Evolutionary conservation across 2,888 invertebrate genomes (phyloP), one percentile per base, ranked within the genome.

Genomic region (Drosophila dives): DNA sequence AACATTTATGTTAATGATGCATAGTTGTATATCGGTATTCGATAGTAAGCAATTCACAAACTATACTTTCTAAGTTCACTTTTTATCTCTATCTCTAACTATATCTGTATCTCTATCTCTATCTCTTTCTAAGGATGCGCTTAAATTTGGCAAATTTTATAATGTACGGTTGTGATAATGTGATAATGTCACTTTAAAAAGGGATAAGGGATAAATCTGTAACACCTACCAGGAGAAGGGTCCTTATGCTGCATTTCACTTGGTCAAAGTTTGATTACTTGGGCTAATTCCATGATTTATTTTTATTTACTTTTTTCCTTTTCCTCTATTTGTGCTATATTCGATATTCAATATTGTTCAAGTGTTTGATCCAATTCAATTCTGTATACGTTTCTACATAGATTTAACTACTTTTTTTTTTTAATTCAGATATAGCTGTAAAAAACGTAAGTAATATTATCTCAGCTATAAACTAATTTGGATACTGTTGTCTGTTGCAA

Each of bases 131-230:
- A 70, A 66, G 71, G 72, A 75, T 83, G 85, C 74, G 65, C 80
- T 80, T 77, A 86, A 89, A 89, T 86, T 86, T 86, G 85, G 90
- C 85, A 86, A 89, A 66, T 89, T 84, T 79, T 81, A 81, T 84
- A 64, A 70, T 73, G 45, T 79, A 73, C 58, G 68, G 64, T 69
- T 72, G 36, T 72, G 49, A n/a, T n/a, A n/a, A 12, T 12, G 54
- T 53, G 20, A 45, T 59, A 42, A 33, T 62, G 45, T 75, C 62
- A 64, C 55, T 51, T 20, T 53, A 64, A 45, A 60, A 53, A 45
- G 55, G 50, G 64, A 65, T 34, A 61, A 63, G 66, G 77, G 49
- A 69, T 73, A 70, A 56, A 61, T 63, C 51, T 53, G 64, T 59
- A 80, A 79, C 67, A 68, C 42, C 74, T 74, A 79, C 45, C 32